Conservation (phyloP, 2,888 invertebrate genomes). For the Sarcophaga caerulescens region DNA sequence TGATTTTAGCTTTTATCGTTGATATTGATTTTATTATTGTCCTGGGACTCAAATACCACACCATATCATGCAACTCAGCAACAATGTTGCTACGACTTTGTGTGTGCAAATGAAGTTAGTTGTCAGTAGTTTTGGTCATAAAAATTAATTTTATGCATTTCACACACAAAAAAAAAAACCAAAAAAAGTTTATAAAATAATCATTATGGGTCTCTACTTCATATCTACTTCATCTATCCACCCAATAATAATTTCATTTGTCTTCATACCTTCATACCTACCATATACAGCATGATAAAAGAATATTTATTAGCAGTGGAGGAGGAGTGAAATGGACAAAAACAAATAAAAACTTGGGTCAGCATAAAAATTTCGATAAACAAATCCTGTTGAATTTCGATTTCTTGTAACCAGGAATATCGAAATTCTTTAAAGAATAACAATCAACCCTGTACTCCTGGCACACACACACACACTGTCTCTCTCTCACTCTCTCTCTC, state of each 20-base stretch:
- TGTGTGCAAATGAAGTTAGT: conserved; percentile 75
- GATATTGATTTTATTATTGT: conserved; percentile 73
- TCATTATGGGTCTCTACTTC: no score
- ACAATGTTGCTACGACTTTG: conserved; percentile 19
- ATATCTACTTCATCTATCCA: no score
- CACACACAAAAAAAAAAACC: no score
- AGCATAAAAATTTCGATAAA: conserved; percentile 61
- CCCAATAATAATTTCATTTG: background rate
- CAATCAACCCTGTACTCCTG: conserved; percentile 19
- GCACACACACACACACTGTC: background rate
- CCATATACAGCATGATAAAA: conserved; percentile 34
- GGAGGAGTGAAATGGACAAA: background rate
- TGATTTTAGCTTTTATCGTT: conserved; percentile 26
- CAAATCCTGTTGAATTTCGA: conserved; percentile 45
- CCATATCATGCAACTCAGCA: conserved; percentile 46
- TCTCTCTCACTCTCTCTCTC: no score
- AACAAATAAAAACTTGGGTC: conserved; percentile 40
- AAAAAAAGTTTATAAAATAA: no score
- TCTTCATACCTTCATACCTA: conserved; percentile 37
- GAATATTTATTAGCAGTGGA: conserved; percentile 35
- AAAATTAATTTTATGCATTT: conserved; percentile 70
- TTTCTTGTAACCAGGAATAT: conserved; percentile 43
- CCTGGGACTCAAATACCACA: conserved; percentile 69
- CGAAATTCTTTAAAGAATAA: conserved; percentile 49
- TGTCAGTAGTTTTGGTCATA: conserved; percentile 73